Percentiles rank a stretch among this genome's conserved stretches.
These are phyloP conservation scores for Lottia scabra DNA, from an alignment of 2,888 invertebrate genomes.

Conservation along the genomic window DNA sequence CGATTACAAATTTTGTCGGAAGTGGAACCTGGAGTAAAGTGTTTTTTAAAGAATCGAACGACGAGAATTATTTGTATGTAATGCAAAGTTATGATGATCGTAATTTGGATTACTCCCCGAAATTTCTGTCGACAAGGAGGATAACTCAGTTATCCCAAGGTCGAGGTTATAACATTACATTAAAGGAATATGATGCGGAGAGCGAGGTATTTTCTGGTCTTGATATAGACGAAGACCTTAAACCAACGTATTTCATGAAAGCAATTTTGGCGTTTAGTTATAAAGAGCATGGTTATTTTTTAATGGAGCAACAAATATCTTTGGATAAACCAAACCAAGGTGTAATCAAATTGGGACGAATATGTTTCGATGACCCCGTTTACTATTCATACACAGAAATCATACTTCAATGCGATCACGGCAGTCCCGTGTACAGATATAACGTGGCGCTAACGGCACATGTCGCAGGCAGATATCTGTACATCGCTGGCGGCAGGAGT, in stretches of 20 bases:
- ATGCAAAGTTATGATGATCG: constrained; percentile 41
- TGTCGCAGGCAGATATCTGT: constrained; percentile 16
- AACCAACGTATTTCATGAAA: constrained; percentile 37
- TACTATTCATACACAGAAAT: constrained; percentile 66
- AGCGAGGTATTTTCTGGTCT: constrained; percentile 18
- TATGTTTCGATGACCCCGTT: constrained; percentile 58
- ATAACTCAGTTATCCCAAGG: neutral
- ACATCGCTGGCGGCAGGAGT: constrained; percentile 18
- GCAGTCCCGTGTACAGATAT: constrained; percentile 19
- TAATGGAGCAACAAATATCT: constrained; percentile 54
- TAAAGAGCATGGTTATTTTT: constrained; percentile 53
- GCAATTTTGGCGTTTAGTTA: constrained; percentile 60
- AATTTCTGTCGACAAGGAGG: constrained; percentile 34
- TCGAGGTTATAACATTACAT: constrained; percentile 12
- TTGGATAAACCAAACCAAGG: neutral
- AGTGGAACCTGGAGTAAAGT: constrained; percentile 26
- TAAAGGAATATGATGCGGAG: neutral
- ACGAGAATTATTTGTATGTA: constrained; percentile 33
- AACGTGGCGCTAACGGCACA: constrained; percentile 39
- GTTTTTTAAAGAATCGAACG: neutral
- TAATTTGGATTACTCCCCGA: constrained; percentile 22
- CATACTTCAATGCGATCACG: constrained; percentile 46
- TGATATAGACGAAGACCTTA: constrained; percentile 11
- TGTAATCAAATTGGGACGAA: constrained; percentile 59
- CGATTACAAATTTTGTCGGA: constrained; percentile 20